These are phyloP conservation scores for Carcina quercana DNA, from an alignment of 2,888 invertebrate genomes.

Conservation along the genomic window DNA sequence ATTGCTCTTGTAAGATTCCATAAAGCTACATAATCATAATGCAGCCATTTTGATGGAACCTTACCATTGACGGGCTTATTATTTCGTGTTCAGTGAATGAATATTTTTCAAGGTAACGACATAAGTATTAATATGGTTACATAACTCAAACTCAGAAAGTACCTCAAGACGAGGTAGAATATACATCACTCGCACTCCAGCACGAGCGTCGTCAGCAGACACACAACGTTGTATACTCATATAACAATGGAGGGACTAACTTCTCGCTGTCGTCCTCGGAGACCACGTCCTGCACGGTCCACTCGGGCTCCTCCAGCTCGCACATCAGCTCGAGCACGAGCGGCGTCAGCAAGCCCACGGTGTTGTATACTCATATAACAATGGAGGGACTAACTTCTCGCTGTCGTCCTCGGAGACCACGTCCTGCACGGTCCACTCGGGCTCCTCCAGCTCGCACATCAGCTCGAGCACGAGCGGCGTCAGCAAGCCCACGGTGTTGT, in stretches of 20 bases:
- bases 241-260: constrained; percentile 38
- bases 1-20: constrained; percentile 50
- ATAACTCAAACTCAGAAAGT: no score
- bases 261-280: constrained; percentile 94
- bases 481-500: constrained; percentile 85
- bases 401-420: constrained; percentile 94
- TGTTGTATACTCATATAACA: constrained; percentile 82
- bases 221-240: constrained; percentile 87
- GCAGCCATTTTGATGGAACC: constrained; percentile 29
- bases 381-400: constrained; percentile 82
- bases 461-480: constrained; percentile 92
- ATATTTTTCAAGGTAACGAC: no score
- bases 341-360: constrained; percentile 86
- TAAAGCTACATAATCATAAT: constrained; percentile 26
- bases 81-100: no score
- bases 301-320: constrained; percentile 92
- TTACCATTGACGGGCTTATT: no score
- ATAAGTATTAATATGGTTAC: no score
- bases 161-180: no score
- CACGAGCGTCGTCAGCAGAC: constrained; percentile 86
- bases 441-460: constrained; percentile 96
- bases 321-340: constrained; percentile 95
- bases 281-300: constrained; percentile 90
- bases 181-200: constrained; percentile 98
- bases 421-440: constrained; percentile 90